Conservation (phyloP, 2,113 vertebrate species). For the Petrocephalus zakoni region DNA sequence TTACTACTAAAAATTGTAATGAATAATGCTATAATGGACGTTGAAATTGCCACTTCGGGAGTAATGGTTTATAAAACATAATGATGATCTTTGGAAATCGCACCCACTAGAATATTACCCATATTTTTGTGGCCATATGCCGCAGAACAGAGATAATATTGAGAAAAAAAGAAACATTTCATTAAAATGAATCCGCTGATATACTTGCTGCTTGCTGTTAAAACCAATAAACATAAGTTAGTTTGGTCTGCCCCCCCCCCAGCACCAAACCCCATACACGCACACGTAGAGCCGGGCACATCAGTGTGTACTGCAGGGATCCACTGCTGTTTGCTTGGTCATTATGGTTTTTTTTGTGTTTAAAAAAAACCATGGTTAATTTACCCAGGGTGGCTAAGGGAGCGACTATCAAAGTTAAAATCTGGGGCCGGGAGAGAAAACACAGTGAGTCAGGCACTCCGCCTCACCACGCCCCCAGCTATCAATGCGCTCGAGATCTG, state of each 20-base stretch:
- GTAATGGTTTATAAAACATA: constrained; percentile 80
- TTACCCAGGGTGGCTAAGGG: not conserved
- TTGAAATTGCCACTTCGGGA: constrained; percentile 25
- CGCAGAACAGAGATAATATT: not conserved
- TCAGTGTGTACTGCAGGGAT: not conserved
- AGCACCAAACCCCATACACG: not conserved
- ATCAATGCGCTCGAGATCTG: not conserved
- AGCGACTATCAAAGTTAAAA: not conserved
- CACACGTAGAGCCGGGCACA: not conserved
- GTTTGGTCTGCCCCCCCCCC: not conserved
- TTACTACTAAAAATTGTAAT: constrained; percentile 84
- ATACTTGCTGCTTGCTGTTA: not conserved
- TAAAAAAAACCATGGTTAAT: constrained; percentile 1
- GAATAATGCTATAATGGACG: constrained; percentile 72
- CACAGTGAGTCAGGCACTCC: not conserved
- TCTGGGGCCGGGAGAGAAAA: constrained; percentile 8
- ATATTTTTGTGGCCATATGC: not conserved
- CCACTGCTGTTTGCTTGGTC: not conserved
- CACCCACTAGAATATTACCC: constrained; percentile 29
- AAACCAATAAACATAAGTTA: not conserved
- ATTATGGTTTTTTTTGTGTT: not conserved
- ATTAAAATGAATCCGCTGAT: not conserved
- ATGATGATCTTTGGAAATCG: constrained; percentile 70
- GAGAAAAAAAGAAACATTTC: not conserved
- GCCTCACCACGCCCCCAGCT: constrained; percentile 14